Evolutionary conservation across 2,797 vertebrate genomes (phyloP).

Genomic region (Okamejei kenojei): DNA sequence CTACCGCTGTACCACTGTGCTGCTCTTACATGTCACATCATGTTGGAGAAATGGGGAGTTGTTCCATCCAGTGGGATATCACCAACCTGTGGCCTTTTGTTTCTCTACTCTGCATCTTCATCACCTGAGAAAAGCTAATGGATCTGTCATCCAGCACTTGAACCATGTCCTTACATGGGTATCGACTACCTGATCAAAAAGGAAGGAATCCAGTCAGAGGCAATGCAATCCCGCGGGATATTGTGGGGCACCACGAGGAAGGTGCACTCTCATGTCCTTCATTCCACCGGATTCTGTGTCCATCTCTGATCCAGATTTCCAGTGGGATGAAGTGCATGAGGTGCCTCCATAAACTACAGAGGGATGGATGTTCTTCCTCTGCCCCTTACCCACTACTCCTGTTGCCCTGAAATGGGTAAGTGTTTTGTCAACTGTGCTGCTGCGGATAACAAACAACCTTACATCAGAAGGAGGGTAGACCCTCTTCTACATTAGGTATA

Average conservation of each 20-base stretch:
- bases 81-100: too few species aligned
- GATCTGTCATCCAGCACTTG: neutral
- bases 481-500: neutral
- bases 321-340: constrained; percentile 48
- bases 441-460: neutral
- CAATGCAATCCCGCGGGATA: too few species aligned
- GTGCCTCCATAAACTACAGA: neutral
- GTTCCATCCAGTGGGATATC: neutral
- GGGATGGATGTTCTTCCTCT: neutral
- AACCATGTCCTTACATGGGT: neutral
- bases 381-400: neutral
- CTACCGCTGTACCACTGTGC: too few species aligned
- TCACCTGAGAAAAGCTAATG: neutral
- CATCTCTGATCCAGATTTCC: constrained; percentile 45
- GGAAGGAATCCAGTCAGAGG: neutral
- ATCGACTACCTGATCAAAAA: neutral
- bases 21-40: neutral
- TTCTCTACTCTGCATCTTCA: neutral
- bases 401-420: neutral
- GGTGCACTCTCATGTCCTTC: constrained; percentile 45
- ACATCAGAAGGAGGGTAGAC: neutral
- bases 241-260: neutral
- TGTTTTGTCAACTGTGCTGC: neutral
- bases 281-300: constrained; percentile 47
- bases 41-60: neutral